Evolutionary conservation across 2,888 invertebrate species (phyloP), one percentile per base, ranked within the genome.

Genomic region (Parascotia fuliginaria): DNA sequence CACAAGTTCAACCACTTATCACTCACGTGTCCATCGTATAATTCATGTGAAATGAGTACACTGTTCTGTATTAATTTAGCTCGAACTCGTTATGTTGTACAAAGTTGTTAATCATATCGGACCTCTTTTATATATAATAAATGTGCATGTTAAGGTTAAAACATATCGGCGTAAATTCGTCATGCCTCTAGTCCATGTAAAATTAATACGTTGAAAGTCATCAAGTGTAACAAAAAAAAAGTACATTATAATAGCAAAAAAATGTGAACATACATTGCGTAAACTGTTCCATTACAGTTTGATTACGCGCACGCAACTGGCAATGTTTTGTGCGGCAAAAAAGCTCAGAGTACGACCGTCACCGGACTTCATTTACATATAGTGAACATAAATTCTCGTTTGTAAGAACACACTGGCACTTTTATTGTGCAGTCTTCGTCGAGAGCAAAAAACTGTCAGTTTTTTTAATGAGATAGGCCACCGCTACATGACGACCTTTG

Each of bases 371-470:
- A 92, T 92, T 92, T 89, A 80, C 92, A 92, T 91, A 87, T 75
- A 78, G 73, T 69, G 81, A 80, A 83, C 89, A 89, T 92, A 90
- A 91, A 91, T 92, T 88, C 90, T 90, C 88, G 90, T 91, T 91
- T 90, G 90, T 88, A 91, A 87, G 89, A 87, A 88, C 87, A 81
- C 79, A 79, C 81, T 89, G 88, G 87, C 89, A 89, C 87, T 91
- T 91, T 91, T 92, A 92, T 89, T 89, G 89, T 89, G 79, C 79
- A 80, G 81, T 79, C 79, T 84, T 83, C 80, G 84, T 81, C 81
- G 71, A 71, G 68, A 77, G 83, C 82, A 87, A 89, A 89, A 85
- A 79, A 73, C 75, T 80, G 80, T 74, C 83, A 76, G 79, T 74
- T 65, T 72, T 72, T 86, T 84, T 85, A 83, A 82, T 79, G 72